A percentile compares a stretch with the other conserved stretches of the same genome.
Conservation (phyloP, 2,888 invertebrate species). For the Timandra comae region DNA sequence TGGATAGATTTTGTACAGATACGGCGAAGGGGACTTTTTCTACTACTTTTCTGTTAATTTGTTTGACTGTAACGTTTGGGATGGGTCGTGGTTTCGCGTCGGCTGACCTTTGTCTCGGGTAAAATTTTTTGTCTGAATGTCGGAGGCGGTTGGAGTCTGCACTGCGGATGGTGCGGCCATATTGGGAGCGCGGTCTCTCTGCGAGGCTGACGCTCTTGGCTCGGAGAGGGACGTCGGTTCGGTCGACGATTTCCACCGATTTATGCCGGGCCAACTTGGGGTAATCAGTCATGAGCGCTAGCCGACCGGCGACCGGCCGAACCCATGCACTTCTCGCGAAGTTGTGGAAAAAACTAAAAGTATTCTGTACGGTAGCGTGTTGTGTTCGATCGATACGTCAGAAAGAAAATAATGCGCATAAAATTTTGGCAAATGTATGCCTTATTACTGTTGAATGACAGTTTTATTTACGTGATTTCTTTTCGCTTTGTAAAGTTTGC, state of each 20-base stretch:
- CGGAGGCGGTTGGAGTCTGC: conserved; percentile 46
- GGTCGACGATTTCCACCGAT: conserved; percentile 23
- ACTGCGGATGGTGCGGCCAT: conserved; percentile 50
- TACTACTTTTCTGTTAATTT: conserved; percentile 47
- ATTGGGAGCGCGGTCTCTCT: conserved; percentile 53
- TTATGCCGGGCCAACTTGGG: conserved; percentile 6
- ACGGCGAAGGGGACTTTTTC: conserved; percentile 58
- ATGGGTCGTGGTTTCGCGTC: conserved; percentile 28
- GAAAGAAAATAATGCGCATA: conserved; percentile 61
- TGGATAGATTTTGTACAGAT: conserved; percentile 58
- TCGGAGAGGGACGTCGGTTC: conserved; percentile 41
- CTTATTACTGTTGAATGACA: conserved; percentile 36
- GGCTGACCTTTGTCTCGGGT: conserved; percentile 30
- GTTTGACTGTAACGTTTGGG: conserved; percentile 43
- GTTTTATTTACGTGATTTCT: conserved; percentile 43
- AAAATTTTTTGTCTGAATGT: conserved; percentile 41
- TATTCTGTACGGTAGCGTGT: conserved; percentile 68
- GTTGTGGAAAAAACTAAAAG: conserved; percentile 64
- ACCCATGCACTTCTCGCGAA: conserved; percentile 50
- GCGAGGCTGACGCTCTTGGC: conserved; percentile 59
- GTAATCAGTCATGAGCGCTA: conserved; percentile 27
- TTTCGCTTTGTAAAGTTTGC: conserved; percentile 18
- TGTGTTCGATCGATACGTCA: conserved; percentile 56
- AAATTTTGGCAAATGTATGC: conserved; percentile 56
- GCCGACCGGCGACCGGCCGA: conserved; percentile 58